Evolutionary conservation across 2,113 vertebrate genomes (phyloP), one percentile per base, ranked within the genome.

Genomic region (Chamaea fasciata): DNA sequence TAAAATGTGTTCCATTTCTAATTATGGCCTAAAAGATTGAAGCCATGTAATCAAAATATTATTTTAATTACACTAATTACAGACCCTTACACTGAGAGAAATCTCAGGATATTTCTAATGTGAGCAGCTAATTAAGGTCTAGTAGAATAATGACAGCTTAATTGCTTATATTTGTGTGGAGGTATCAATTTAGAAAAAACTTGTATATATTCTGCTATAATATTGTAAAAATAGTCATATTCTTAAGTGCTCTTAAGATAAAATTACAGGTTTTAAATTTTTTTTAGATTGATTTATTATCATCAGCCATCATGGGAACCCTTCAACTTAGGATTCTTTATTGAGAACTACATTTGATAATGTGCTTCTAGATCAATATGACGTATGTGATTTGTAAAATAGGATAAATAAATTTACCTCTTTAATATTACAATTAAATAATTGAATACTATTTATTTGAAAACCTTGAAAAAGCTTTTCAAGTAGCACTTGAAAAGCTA

Each of bases 41-140:
- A 96, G 50, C 63, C 46, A 30, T 90, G 73, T 95, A 95, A 97
- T 97, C 74, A 94, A 96, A 95, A 94, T 95, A 95, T 96, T 97
- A 90, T 94, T 91, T 94, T 92, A 97, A 97, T 97, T 97, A 90
- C 84, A 73, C 73, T 97, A 97, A 97, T 97, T 96, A 95, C 73
- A 84, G 89, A 75, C 60, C 92, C 42, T 95, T 93, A 85, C 49
- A 91, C 57, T 73, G 91, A 84, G 80, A 94, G 87, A 90, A 95
- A 92, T 92, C 86, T 93, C 90, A 82, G 84, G 92, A 67, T 94
- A 74, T 90, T 93, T 89, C 89, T 95, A 96, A 95, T 92, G 95
- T 52, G 44, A 96, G 46, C 44, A 56, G 90, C 84, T 97, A 97
- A 97, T 97, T 97, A 97, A 89, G 83, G 65, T 88, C 83, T 96